Evolutionary conservation across 2,113 vertebrate species (phyloP).

Genomic region (Eublepharis macularius): DNA sequence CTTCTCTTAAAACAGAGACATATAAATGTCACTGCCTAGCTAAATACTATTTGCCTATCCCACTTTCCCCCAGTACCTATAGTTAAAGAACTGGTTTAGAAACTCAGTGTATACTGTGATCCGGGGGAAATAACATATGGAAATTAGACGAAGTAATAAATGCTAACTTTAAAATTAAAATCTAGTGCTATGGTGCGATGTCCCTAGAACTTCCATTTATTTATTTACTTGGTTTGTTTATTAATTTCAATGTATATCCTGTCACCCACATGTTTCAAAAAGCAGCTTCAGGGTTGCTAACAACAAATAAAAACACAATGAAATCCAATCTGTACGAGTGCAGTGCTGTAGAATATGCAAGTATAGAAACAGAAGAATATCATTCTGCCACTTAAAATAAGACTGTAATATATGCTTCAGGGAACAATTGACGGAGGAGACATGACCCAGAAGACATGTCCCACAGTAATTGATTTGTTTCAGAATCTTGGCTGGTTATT

Average conservation of each 20-base stretch:
- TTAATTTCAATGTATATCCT: neutral
- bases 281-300: neutral
- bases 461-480: slow-evolving; percentile 1
- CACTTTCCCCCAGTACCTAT: too few relatives aligned
- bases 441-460: neutral
- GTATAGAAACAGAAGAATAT: neutral
- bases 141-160: neutral
- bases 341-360: neutral
- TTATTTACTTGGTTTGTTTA: neutral
- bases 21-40: too few relatives aligned
- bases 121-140: neutral
- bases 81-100: too few relatives aligned
- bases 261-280: neutral
- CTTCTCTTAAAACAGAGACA: neutral
- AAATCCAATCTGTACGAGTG: neutral
- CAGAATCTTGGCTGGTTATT: neutral
- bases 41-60: too few relatives aligned
- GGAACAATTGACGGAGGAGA: neutral
- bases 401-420: slow-evolving; percentile 5
- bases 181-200: neutral
- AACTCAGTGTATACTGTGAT: too few relatives aligned
- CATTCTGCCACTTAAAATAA: neutral
- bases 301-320: neutral
- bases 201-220: neutral
- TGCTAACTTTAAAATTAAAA: neutral